These are phyloP conservation scores for Catostomus latipinnis DNA, from an alignment of 2,797 vertebrate species.

Conservation along the genomic window DNA sequence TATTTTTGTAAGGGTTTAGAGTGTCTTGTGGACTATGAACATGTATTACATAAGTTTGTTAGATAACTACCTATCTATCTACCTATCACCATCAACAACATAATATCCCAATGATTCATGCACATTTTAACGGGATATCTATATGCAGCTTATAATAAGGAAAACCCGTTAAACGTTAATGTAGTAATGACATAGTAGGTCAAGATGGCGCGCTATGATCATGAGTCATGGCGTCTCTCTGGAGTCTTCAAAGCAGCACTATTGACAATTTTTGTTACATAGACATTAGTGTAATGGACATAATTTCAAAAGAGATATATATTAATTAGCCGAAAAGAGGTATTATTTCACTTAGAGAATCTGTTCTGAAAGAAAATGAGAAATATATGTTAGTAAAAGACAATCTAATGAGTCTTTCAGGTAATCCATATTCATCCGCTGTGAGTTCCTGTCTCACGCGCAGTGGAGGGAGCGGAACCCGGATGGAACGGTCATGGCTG, in stretches of 20 bases:
- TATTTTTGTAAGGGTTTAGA: neutral
- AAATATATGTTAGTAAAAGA: conserved; percentile 23
- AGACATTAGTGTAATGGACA: neutral
- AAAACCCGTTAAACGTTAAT: neutral
- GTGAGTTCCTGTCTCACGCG: conserved; percentile 62
- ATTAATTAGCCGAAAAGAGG: neutral
- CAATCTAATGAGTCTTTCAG: conserved; percentile 59
- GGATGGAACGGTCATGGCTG: conserved; percentile 98
- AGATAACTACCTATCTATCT: neutral
- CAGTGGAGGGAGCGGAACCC: conserved; percentile 74
- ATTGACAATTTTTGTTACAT: conserved; percentile 22
- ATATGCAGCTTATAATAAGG: neutral
- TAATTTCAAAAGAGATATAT: too few species aligned
- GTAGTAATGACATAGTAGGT: conserved; percentile 24
- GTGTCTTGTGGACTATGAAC: neutral
- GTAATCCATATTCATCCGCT: conserved; percentile 79
- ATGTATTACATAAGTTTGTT: conserved; percentile 16
- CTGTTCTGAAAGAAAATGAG: neutral
- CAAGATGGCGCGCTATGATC: conserved; percentile 59
- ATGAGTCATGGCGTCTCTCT: conserved; percentile 62
- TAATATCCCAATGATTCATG: neutral
- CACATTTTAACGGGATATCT: neutral
- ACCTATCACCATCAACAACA: neutral
- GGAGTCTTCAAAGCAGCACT: conserved; percentile 50
- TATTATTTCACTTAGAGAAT: too few species aligned